Evolutionary conservation across 2,797 vertebrate species (phyloP).

Genomic region (Enteromius mattozi): DNA sequence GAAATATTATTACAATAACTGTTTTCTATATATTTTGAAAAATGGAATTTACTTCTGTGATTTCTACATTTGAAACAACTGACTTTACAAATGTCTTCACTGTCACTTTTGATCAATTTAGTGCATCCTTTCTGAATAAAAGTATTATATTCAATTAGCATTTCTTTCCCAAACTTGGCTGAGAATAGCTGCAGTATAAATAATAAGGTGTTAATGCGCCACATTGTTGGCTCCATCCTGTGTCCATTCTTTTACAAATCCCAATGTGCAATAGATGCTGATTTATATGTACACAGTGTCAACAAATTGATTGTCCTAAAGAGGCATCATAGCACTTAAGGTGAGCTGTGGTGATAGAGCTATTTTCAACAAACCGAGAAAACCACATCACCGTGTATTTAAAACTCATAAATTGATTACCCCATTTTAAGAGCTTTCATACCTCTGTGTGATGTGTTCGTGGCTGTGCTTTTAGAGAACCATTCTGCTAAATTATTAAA

Average conservation of each 20-base stretch:
- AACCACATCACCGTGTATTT: constrained; percentile 46
- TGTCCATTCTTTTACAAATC: constrained; percentile 23
- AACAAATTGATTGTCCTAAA: constrained; percentile 44
- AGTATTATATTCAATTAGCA: neutral
- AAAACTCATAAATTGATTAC: constrained; percentile 54
- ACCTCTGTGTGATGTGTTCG: constrained; percentile 27
- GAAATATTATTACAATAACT: neutral
- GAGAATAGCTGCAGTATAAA: neutral
- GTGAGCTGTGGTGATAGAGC: constrained; percentile 40
- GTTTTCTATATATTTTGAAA: neutral
- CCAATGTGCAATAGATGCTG: neutral
- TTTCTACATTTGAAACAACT: neutral
- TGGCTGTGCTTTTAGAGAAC: constrained; percentile 49
- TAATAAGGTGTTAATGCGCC: neutral
- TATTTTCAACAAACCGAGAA: constrained; percentile 37
- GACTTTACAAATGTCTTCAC: neutral
- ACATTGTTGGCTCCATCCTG: neutral
- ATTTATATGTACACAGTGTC: constrained; percentile 26
- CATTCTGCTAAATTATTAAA: constrained; percentile 56
- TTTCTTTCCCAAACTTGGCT: neutral
- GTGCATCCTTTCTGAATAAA: neutral
- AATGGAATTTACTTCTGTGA: neutral
- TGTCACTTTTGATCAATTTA: neutral
- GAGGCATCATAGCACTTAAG: constrained; percentile 29
- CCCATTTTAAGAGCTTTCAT: constrained; percentile 48